Evolutionary conservation across 2,113 vertebrate genomes (phyloP), one percentile per base, ranked within the genome.

Genomic region (Thryonomys swinderianus): DNA sequence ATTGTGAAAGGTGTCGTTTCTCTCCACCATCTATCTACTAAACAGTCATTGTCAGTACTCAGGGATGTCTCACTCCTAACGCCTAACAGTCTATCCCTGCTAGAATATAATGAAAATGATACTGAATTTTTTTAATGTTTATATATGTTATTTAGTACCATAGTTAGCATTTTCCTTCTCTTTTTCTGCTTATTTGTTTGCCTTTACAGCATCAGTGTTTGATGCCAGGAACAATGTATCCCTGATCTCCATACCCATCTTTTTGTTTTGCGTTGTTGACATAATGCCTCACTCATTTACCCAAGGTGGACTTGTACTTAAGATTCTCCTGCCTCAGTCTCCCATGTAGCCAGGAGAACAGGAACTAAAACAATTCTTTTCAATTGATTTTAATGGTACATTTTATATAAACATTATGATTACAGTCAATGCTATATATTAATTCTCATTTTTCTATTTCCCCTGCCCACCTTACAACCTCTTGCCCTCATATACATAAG

Each of bases 231-330:
- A n/a, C n/a, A n/a, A n/a, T n/a, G n/a, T n/a, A n/a, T 42, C 21
- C 5, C 21, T 25, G 37, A 25, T 5, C 5, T 73, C 27, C 14
- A 27, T 7, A 5, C 21, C 40, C 12, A 27, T 42, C 8, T 71
- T 40, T 21, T 0, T 14, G 0, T 30, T 48, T 48, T 76, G 2
- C 32, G 13, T 76, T 48, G 0, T 48, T 16, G 2, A 23, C 20
- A 40, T 40, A 71, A 18, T 0, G 1, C 37, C n/a, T 69, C 37
- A 40, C 37, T 71, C 9, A 71, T 30, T 48, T 48, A 2, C 25
- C 25, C 27, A 48, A 6, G 13, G 6, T 48, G 42, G 27, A 5
- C 42, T 76, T 48, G 17, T 76, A 45, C 27, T 76, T 76, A 30
- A 17, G 14, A 17, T 30, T 7, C 14, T 76, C 42, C 42, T 48